Percentiles rank a stretch among this genome's conserved stretches.
These are phyloP conservation scores for Heptranchias perlo DNA, from an alignment of 2,113 vertebrate genomes.

Conservation along the genomic window DNA sequence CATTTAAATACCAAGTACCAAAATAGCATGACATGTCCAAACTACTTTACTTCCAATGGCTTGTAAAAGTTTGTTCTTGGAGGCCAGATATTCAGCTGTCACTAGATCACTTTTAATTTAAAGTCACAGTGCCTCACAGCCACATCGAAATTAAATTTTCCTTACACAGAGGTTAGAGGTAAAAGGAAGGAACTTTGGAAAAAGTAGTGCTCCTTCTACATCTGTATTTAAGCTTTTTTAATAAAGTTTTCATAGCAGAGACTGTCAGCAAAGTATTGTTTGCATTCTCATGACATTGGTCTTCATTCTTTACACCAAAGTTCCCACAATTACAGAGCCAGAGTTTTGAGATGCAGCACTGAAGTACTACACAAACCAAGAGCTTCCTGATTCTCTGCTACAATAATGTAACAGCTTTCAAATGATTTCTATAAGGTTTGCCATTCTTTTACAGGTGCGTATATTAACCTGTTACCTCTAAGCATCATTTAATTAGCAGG, in stretches of 20 bases:
- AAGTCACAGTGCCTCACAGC: too few species aligned
- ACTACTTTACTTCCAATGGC: neutral
- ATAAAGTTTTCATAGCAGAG: neutral
- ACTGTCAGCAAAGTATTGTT: neutral
- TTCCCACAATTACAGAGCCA: neutral
- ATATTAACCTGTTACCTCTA: neutral
- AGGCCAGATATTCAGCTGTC: neutral
- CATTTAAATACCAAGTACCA: neutral
- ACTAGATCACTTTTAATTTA: neutral
- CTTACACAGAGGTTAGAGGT: neutral
- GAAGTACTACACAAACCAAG: neutral
- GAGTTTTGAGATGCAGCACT: neutral
- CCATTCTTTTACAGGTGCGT: neutral
- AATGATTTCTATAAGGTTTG: neutral
- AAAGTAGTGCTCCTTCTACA: neutral
- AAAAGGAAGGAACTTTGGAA: neutral
- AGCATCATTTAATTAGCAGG: neutral
- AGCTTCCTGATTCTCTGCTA: neutral
- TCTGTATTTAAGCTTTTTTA: neutral
- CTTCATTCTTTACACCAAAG: neutral
- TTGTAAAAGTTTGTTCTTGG: neutral
- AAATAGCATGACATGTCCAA: constrained; percentile 7
- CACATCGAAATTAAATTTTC: neutral
- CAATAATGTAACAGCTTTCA: neutral
- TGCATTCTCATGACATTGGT: neutral